These are phyloP conservation scores for Venustaconcha ellipsiformis DNA, from an alignment of 1,140 invertebrate genomes.

Conservation along the genomic window DNA sequence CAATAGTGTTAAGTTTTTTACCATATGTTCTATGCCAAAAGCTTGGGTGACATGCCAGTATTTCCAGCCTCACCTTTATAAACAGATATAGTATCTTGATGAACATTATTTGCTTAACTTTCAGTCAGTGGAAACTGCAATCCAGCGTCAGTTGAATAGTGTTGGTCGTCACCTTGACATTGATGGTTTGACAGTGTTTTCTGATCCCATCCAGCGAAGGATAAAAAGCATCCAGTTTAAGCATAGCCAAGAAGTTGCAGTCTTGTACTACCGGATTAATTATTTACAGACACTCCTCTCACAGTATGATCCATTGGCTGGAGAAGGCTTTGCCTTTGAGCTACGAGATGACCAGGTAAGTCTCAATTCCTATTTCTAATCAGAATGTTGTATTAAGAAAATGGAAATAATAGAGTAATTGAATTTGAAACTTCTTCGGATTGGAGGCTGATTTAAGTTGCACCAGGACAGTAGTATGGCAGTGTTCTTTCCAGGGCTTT, in stretches of 20 bases:
- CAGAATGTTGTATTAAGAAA: background rate
- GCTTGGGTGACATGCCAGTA: too few species aligned
- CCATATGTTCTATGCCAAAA: too few species aligned
- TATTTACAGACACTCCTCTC: conserved; percentile 78
- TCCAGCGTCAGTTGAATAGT: conserved; percentile 41
- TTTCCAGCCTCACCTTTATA: too few species aligned
- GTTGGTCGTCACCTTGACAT: conserved; percentile 71
- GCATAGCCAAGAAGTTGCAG: conserved; percentile 79
- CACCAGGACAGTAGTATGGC: too few species aligned
- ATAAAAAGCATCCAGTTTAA: conserved; percentile 84
- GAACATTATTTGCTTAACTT: background rate
- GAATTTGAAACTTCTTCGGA: background rate
- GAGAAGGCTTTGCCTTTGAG: conserved; percentile 38
- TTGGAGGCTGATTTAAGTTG: background rate
- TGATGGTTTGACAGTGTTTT: conserved; percentile 84
- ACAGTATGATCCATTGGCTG: conserved; percentile 76
- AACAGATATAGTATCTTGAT: too few species aligned
- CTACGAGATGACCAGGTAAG: conserved; percentile 38
- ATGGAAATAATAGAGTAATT: background rate
- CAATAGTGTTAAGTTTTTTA: too few species aligned
- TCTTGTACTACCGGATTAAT: conserved; percentile 79
- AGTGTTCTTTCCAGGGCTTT: too few species aligned
- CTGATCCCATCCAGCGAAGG: conserved; percentile 83
- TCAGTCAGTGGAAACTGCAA: conserved; percentile 38
- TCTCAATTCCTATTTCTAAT: background rate